These are phyloP conservation scores for Platycheirus albimanus DNA, from an alignment of 2,888 invertebrate species.

Conservation along the genomic window DNA sequence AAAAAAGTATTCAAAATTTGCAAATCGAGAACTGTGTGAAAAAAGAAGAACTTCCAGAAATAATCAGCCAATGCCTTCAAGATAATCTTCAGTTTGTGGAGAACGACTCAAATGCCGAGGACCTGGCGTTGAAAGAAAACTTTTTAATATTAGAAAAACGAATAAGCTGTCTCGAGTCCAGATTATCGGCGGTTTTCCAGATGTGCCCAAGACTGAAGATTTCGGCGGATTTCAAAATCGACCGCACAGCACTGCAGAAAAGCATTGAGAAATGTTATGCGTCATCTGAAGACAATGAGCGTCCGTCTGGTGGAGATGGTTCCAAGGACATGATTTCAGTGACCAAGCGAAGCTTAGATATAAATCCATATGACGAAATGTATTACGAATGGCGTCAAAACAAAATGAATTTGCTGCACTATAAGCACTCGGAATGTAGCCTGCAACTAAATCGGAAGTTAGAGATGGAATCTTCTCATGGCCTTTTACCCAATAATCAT, in stretches of 20 bases:
- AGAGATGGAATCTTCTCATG: conserved; percentile 42
- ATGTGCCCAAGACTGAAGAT: conserved; percentile 34
- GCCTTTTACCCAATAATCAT: conserved; percentile 12
- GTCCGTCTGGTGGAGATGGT: not conserved
- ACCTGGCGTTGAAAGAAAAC: conserved; percentile 19
- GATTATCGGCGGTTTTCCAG: conserved; percentile 27
- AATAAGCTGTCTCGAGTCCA: conserved; percentile 38
- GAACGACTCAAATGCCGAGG: not conserved
- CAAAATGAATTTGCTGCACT: conserved; percentile 44
- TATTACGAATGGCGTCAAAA: conserved; percentile 65
- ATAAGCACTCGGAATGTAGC: conserved; percentile 48
- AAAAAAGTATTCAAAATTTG: conserved; percentile 5
- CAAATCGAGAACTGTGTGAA: conserved; percentile 37
- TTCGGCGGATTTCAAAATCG: conserved; percentile 39
- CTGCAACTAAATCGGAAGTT: conserved; percentile 31
- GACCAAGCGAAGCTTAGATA: not conserved
- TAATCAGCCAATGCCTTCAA: conserved; percentile 32
- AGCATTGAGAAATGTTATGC: conserved; percentile 22
- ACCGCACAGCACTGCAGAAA: conserved; percentile 5
- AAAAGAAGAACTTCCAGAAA: conserved; percentile 41
- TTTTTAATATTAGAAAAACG: conserved; percentile 43
- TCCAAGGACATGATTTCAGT: not conserved
- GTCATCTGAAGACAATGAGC: not conserved
- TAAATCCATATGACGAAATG: conserved; percentile 60
- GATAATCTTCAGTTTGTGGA: conserved; percentile 35